These are phyloP conservation scores for Rhinella marina DNA, from an alignment of 2,797 vertebrate genomes.

Conservation along the genomic window DNA sequence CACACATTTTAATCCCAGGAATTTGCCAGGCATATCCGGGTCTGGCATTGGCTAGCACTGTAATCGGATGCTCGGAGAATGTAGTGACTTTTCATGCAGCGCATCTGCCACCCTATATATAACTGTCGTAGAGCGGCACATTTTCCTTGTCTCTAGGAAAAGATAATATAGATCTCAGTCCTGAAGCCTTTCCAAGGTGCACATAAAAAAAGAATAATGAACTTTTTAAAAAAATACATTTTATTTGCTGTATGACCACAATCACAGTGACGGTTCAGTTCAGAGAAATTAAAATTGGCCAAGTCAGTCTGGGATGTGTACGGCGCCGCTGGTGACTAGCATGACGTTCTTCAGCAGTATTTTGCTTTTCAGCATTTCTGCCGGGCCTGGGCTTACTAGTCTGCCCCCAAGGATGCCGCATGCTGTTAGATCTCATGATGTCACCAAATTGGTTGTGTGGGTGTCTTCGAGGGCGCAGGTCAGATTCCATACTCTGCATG, in stretches of 20 bases:
- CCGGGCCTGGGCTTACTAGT: not conserved
- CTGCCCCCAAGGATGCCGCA: not conserved
- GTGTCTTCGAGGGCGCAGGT: not conserved
- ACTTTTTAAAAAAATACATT: not conserved
- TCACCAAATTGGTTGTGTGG: not conserved
- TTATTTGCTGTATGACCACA: not conserved
- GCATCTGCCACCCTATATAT: constrained; percentile 50
- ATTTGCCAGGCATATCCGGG: not conserved
- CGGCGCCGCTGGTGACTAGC: not conserved
- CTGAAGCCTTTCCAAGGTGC: not conserved
- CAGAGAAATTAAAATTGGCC: not conserved
- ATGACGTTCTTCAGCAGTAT: not conserved
- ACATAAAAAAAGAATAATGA: too few relatives aligned
- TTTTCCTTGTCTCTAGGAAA: constrained; percentile 29
- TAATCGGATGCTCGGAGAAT: constrained; percentile 27
- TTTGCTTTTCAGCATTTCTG: not conserved
- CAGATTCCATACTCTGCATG: not conserved
- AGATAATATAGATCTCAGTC: not conserved
- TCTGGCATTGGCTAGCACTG: constrained; percentile 10
- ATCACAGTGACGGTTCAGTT: not conserved
- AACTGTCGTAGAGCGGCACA: not conserved
- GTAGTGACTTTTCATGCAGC: constrained; percentile 31
- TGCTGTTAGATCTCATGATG: not conserved
- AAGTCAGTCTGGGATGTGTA: not conserved
- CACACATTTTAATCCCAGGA: constrained; percentile 28